Evolutionary conservation across 2,113 vertebrate species (phyloP), one percentile per base, ranked within the genome.

Genomic region (Zapus hudsonius): DNA sequence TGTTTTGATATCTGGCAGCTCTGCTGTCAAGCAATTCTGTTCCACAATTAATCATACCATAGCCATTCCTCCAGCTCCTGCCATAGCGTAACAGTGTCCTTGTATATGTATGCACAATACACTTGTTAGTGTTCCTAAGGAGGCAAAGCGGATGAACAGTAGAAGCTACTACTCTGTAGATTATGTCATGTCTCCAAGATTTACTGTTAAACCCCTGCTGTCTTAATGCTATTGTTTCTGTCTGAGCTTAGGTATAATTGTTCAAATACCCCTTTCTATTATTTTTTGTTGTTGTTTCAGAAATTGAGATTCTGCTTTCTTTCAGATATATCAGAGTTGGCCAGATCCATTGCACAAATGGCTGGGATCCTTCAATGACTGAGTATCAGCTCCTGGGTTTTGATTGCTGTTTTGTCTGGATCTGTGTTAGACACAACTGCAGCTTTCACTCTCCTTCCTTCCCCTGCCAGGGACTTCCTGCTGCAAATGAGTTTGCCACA

Each of bases 11-110:
- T 79, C 40, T 96, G 95, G 96, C 96, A 89, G 52, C 92, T 96
- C 75, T 94, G 94, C 85, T 93, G 90, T 92, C 96, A 96, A 88
- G 33, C 92, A 96, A 90, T 96, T 97, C 59, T 70, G 89, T 44
- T 94, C 93, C 92, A 95, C 91, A 96, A 94, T 74, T 95, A 97
- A 96, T 96, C 94, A 92, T 94, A 61, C 55, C 92, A 90, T 78
- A 88, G 91, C 66, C 75, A 84, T 95, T 95, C 91, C 92, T 95
- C 90, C 86, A 93, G 83, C 70, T 79, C 67, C 90, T 86, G 92
- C 85, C 83, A 55, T 81, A 72, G 76, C 57, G 92, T 47, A 92
- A 96, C 92, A 61, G 79, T 33, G 33, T 44, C 92, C 61, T 85
- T 69, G 92, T 92, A 94, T 66, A 89, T 84, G 55, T n/a, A 66